Base-by-base conservation (phyloP, 2,888 invertebrate genomes). In the Tetragonula carbonaria region DNA sequence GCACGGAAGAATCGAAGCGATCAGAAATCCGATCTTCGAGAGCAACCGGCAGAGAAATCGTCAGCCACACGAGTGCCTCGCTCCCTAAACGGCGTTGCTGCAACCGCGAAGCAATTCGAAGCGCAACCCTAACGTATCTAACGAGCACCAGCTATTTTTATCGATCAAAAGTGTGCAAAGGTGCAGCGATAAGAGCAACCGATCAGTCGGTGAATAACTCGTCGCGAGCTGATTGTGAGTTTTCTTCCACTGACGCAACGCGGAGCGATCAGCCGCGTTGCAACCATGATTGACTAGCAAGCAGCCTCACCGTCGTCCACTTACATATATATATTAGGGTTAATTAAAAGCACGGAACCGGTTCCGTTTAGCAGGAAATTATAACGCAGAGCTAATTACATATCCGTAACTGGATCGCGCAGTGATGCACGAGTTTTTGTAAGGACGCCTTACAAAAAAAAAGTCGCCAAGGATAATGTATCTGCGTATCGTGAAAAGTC, bases 111-210 rank as follows among this genome's bases (percentile, higher is more conserved):
- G 72, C 63, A 74, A 76, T 72, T 79, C 74, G 78, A 76, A 50
- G 86, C 73, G 78, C 53, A 78, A 77, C 85, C 80, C 87, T 87
- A 87, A 87, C 87, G 80, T 87, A 85, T 82, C 87, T 87, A 87
- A 87, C 83, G 87, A 87, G 85, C 87, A 77, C 85, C 77, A 87
- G 85, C 79, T 79, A 85, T 87, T 87, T 87, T 87, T 83, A 77
- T 73, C 71, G 74, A 74, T 85, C 85, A 45, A 45, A 45, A 2
- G 45, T 45, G 74, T 75, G 85, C 85, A 82, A 79, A 77, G 85
- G 80, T 63, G 76, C 85, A 78, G 79, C 85, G 85, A 83, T 85
- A 87, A 83, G 85, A 75, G 8, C 65, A 65, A 67, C n/a, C 59
- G 68, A 65, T 87, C 87, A 81, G 85, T 87, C 74, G 74, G 65